These are phyloP conservation scores for Thereva nobilitata DNA, from an alignment of 2,888 invertebrate species.

Conservation along the genomic window DNA sequence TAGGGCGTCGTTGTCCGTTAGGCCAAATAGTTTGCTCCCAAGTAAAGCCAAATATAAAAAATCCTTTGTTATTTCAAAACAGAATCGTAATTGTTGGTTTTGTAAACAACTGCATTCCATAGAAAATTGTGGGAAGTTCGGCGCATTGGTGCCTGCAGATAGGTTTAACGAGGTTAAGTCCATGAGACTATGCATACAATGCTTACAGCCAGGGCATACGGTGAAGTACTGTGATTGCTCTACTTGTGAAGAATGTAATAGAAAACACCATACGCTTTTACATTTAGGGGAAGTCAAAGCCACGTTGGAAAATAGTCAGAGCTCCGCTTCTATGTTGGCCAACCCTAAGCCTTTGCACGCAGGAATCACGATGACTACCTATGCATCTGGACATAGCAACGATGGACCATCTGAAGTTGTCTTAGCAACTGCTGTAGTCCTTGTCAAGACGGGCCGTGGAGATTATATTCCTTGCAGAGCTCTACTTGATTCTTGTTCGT, in stretches of 20 bases:
- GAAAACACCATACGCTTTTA: background rate
- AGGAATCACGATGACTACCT: background rate
- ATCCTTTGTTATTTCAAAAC: background rate
- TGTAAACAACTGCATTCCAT: background rate
- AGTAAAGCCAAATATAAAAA: background rate
- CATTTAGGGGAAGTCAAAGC: background rate
- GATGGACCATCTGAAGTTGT: background rate
- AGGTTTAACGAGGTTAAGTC: constrained; percentile 1
- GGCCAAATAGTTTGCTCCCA: background rate
- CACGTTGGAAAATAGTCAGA: background rate
- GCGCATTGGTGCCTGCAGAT: background rate
- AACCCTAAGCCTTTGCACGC: background rate
- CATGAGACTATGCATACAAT: background rate
- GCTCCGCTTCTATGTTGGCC: background rate
- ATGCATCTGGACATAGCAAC: background rate
- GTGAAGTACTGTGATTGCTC: background rate
- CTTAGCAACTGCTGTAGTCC: background rate
- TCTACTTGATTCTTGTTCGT: background rate
- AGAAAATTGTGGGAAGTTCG: background rate
- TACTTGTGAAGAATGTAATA: background rate
- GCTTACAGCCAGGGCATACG: background rate
- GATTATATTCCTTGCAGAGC: background rate
- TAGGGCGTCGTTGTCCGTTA: background rate
- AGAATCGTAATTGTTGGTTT: background rate
- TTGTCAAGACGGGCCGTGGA: background rate